Evolutionary conservation across 1,140 invertebrate genomes (phyloP).

Genomic region (Drosophila dunni): DNA sequence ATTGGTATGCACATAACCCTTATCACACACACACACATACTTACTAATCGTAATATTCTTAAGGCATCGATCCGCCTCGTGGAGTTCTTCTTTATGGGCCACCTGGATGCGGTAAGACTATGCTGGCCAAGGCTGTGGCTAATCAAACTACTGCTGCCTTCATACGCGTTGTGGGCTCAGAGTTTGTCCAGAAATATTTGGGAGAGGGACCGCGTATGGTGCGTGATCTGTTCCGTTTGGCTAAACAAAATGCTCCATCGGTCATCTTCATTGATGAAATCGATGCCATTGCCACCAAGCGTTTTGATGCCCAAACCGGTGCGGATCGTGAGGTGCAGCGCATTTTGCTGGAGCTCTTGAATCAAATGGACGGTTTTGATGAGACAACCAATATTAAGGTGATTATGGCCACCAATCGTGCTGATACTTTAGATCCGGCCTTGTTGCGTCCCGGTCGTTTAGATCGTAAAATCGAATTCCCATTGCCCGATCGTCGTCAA

Average conservation of each 20-base stretch:
- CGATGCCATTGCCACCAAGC: constrained; percentile 99
- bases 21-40: neutral
- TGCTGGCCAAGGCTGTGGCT: constrained; percentile 99
- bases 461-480: constrained; percentile 99
- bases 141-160: constrained; percentile 99
- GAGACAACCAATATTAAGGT: constrained; percentile 99
- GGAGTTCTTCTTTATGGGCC: constrained; percentile 99
- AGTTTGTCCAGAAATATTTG: constrained; percentile 99
- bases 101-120: constrained; percentile 97
- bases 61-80: constrained; percentile 95
- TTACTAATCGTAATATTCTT: neutral
- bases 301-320: constrained; percentile 99
- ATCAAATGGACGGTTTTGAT: constrained; percentile 99
- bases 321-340: constrained; percentile 99
- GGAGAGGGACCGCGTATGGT: constrained; percentile 99
- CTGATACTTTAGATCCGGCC: constrained; percentile 99
- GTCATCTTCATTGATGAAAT: constrained; percentile 99
- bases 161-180: constrained; percentile 99
- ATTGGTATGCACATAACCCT: constrained; percentile 86
- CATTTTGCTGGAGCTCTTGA: constrained; percentile 98
- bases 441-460: constrained; percentile 97
- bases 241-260: constrained; percentile 99
- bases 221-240: constrained; percentile 98
- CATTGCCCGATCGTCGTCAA: constrained; percentile 97
- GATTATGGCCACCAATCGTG: constrained; percentile 99